Conservation (phyloP, 2,888 invertebrate species). For the Ischnus inquisitorius region DNA sequence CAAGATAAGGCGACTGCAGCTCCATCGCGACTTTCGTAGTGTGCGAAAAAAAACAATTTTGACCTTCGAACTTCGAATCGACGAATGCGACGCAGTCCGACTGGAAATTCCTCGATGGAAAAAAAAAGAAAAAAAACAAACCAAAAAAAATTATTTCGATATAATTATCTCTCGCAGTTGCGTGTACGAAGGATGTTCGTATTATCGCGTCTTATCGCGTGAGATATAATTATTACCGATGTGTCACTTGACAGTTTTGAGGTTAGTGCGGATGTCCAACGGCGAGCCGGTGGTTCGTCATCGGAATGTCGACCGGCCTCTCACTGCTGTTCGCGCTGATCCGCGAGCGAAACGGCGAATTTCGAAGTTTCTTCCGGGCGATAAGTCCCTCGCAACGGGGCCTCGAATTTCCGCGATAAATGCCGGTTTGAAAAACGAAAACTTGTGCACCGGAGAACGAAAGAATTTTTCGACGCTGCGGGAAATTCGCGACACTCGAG, state of each 20-base stretch:
- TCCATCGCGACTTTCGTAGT: constrained; percentile 53
- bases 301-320: constrained; percentile 6
- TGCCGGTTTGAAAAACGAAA: neutral
- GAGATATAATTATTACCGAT: neutral
- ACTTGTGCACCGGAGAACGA: neutral
- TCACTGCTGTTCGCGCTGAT: neutral
- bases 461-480: neutral
- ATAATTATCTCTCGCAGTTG: neutral
- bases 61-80: constrained; percentile 24
- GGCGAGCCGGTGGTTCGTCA: constrained; percentile 39
- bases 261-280: constrained; percentile 46
- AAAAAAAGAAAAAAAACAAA: neutral
- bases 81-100: neutral
- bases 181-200: neutral
- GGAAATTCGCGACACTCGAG: neutral
- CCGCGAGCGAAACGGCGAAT: neutral
- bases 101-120: neutral
- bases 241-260: neutral
- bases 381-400: neutral
- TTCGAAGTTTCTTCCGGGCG: neutral
- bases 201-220: constrained; percentile 23
- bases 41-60: neutral
- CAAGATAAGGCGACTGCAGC: constrained; percentile 72
- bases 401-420: neutral
- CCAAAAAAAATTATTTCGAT: constrained; percentile 8